Percentiles rank a stretch among this genome's conserved stretches.
Evolutionary conservation across 92 coral and sea anemone species (phyloP).

Genomic region (Siderastrea radians): DNA sequence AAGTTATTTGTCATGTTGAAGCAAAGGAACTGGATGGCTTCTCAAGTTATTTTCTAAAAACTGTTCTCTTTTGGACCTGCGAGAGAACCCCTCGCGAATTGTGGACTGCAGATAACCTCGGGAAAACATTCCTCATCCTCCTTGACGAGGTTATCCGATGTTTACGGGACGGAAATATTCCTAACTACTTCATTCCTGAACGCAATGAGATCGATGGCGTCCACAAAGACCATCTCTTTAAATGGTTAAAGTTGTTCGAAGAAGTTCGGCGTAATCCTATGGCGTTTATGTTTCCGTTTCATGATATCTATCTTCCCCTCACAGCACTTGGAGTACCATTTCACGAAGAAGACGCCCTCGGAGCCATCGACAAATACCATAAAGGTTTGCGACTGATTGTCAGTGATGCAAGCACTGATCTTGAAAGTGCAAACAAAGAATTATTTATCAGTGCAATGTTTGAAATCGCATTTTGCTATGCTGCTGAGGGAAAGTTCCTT

Average conservation of each 20-base stretch:
- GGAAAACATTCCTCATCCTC: slow-evolving; percentile 18
- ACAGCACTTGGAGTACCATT: background rate
- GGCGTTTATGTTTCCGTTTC: slow-evolving; percentile 6
- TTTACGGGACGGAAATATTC: slow-evolving; percentile 26
- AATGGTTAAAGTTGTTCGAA: slow-evolving; percentile 4
- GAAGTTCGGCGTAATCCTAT: slow-evolving; percentile 25
- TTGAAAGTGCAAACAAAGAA: background rate
- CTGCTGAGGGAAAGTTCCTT: slow-evolving; percentile 45
- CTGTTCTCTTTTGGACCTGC: slow-evolving; percentile 58
- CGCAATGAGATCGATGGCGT: slow-evolving; percentile 31
- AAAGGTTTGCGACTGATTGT: slow-evolving; percentile 24
- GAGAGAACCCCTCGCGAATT: slow-evolving; percentile 26
- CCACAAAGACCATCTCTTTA: background rate
- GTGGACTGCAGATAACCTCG: slow-evolving; percentile 45
- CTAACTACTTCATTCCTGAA: slow-evolving; percentile 64
- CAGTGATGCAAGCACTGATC: background rate
- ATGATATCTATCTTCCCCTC: slow-evolving; percentile 21
- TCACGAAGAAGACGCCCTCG: slow-evolving; percentile 17
- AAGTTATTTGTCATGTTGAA: slow-evolving; percentile 9
- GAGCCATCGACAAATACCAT: slow-evolving; percentile 22
- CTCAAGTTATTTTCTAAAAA: slow-evolving; percentile 44
- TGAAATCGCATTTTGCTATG: slow-evolving; percentile 22
- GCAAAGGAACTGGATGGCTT: slow-evolving; percentile 18
- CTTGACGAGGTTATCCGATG: slow-evolving; percentile 25
- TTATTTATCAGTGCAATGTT: slow-evolving; percentile 20